Percentiles rank a stretch among this genome's conserved stretches.
These are phyloP conservation scores for Myoxocephalus aenaeus DNA, from an alignment of 2,797 vertebrate genomes.

Conservation along the genomic window DNA sequence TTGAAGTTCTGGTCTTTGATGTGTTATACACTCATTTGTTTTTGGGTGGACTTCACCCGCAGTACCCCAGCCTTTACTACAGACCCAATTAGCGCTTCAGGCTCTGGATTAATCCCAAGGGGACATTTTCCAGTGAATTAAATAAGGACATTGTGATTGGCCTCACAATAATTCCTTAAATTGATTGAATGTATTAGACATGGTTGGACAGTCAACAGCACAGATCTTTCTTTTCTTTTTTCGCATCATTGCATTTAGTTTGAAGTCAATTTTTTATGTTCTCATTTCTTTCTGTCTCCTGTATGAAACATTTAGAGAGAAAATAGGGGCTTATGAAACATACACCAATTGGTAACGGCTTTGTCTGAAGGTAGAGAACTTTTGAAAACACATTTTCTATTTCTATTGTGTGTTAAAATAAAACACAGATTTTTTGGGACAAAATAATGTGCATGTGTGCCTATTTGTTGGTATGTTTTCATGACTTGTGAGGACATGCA, in stretches of 20 bases:
- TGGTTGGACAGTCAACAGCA: constrained; percentile 20
- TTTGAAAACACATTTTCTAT: neutral
- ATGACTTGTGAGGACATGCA: neutral
- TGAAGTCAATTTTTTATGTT: neutral
- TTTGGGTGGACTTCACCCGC: constrained; percentile 31
- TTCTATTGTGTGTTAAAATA: neutral
- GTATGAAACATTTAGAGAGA: neutral
- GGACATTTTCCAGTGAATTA: constrained; percentile 61
- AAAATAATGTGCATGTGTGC: neutral
- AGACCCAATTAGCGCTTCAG: constrained; percentile 59
- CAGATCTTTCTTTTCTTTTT: neutral
- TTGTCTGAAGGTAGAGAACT: neutral
- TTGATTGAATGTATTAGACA: constrained; percentile 41
- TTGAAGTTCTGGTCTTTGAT: constrained; percentile 24
- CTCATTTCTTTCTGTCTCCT: neutral
- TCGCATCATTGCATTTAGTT: constrained; percentile 5
- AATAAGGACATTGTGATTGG: constrained; percentile 46
- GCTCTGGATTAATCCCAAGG: constrained; percentile 54
- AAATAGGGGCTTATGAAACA: neutral
- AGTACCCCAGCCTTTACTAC: constrained; percentile 20
- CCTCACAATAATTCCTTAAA: constrained; percentile 36
- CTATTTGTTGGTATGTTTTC: neutral
- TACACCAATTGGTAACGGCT: neutral
- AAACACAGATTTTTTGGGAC: neutral
- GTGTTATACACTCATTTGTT: constrained; percentile 30